Evolutionary conservation across 2,797 vertebrate genomes (phyloP).

Genomic region (Malurus leucopterus): DNA sequence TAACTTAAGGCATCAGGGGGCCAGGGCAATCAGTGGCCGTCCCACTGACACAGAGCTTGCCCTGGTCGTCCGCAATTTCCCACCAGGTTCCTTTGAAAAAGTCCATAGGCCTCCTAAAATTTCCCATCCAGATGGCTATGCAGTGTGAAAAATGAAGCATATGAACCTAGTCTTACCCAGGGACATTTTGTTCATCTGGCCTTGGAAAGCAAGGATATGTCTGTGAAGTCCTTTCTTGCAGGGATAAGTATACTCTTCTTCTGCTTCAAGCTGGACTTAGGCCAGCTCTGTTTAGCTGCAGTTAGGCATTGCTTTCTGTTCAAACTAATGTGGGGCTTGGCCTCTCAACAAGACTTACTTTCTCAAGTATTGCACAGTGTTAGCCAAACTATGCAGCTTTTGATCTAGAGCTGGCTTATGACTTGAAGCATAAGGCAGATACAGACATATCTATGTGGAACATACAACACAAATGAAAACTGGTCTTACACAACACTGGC

Average conservation of each 20-base stretch:
- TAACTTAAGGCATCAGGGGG: not conserved
- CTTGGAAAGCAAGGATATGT: not conserved
- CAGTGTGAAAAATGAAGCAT: not conserved
- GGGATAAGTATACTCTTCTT: not conserved
- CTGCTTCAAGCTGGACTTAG: not conserved
- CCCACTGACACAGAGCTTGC: fast-evolving
- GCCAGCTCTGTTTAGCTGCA: not conserved
- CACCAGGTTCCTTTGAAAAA: not conserved
- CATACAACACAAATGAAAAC: not conserved
- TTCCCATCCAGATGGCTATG: not conserved
- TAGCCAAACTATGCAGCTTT: not conserved
- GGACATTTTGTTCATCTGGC: not conserved
- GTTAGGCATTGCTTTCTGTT: not conserved
- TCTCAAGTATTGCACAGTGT: not conserved
- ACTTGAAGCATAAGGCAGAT: not conserved
- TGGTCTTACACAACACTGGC: not conserved
- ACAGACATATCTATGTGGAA: not conserved
- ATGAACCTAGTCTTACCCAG: not conserved
- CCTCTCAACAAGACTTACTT: not conserved
- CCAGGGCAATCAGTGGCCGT: not conserved
- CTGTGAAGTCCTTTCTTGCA: not conserved
- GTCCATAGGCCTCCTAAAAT: not conserved
- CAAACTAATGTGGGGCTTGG: not conserved
- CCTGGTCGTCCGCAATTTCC: not conserved
- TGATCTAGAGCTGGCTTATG: not conserved